These are phyloP conservation scores for Prunella himalayana DNA, from an alignment of 2,113 vertebrate species.

Conservation along the genomic window DNA sequence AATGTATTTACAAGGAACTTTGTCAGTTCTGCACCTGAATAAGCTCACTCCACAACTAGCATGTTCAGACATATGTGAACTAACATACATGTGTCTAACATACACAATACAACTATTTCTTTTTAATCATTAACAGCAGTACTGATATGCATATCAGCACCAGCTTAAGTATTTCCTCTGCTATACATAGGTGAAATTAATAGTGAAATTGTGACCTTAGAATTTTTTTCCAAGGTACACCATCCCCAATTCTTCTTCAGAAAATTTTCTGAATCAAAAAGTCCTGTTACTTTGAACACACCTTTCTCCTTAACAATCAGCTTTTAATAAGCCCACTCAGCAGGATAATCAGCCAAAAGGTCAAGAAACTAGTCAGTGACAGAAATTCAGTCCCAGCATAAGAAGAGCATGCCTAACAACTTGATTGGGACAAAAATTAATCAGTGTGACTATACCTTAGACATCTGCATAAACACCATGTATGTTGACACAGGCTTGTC, in stretches of 20 bases:
- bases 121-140: neutral
- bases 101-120: neutral
- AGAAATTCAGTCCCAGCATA: neutral
- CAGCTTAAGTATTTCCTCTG: neutral
- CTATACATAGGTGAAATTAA: neutral
- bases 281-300: neutral
- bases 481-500: neutral
- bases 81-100: neutral
- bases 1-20: neutral
- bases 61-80: neutral
- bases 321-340: neutral
- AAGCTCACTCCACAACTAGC: neutral
- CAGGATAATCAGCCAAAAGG: neutral
- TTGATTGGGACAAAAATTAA: neutral
- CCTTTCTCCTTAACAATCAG: neutral
- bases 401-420: neutral
- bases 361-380: neutral
- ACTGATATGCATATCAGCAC: neutral
- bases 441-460: neutral
- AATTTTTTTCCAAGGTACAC: neutral
- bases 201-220: neutral
- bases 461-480: neutral
- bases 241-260: neutral
- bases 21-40: neutral
- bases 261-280: neutral